Evolutionary conservation across 2,113 vertebrate species (phyloP), one percentile per base, ranked within the genome.

Genomic region (Cyprinodon brontotheroides): DNA sequence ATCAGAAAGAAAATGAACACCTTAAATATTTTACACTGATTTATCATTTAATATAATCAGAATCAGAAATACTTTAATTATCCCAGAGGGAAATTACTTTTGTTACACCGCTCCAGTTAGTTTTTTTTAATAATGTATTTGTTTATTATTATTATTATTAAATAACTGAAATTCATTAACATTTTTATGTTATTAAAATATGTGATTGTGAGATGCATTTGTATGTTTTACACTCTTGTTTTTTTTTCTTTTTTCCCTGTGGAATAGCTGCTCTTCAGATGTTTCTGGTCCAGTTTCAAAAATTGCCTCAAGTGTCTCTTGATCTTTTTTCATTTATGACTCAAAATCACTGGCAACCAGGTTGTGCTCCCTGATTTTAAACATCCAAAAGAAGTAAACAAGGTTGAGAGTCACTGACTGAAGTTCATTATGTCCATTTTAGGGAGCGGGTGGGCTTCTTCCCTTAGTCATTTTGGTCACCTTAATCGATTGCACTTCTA

Each of bases 251-350:
- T 6, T 14, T 72, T 60, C 47, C 29, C 69, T 62, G 41, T 48
- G 41, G 29, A 62, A 47, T 22, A 47, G 15, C 41, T n/a, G 43
- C 70, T 61, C 38, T 60, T 60, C n/a, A 70, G 50, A 53, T 53
- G 53, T 43, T 43, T 39, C 53, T 60, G 53, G 11, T 57, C 8
- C n/a, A 17, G 53, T 39, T 60, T 15, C n/a, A 70, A 43, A 39
- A 13, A 43, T 4, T n/a, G 11, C 69, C 60, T 59, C 50, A 37
- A 29, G 59, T 40, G 29, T 59, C 13, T 57, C 50, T 47, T 60
- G 48, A 60, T 60, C 38, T 41, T 60, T 70, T 37, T 17, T 48
- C n/a, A 37, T 47, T 3, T 20, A 20, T 59, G 38, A 60, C 12
- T 22, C n/a, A 61, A 39, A 72, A 63, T 14, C 39, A 40, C 10